Evolutionary conservation across 2,888 invertebrate species (phyloP).

Genomic region (Raillietiella orientalis): DNA sequence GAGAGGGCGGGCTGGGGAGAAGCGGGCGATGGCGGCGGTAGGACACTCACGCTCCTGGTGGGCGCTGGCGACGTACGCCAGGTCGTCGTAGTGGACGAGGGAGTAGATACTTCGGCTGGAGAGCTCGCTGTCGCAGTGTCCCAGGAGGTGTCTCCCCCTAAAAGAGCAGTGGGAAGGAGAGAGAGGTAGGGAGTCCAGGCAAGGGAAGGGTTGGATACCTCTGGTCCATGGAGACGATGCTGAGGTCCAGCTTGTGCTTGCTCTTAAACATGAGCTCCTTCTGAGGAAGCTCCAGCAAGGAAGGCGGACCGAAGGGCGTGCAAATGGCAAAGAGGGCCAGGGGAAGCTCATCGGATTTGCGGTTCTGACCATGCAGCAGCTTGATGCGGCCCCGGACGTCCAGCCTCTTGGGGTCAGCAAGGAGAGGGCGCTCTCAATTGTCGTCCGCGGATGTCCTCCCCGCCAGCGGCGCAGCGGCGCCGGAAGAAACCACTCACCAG

Average conservation of each 20-base stretch:
- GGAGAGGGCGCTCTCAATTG: background rate
- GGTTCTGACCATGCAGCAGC: constrained; percentile 80
- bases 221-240: constrained; percentile 89
- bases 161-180: constrained; percentile 8
- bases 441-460: background rate
- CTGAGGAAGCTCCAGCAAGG: constrained; percentile 78
- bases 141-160: constrained; percentile 76
- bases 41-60: constrained; percentile 90
- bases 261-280: constrained; percentile 99
- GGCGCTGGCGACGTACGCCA: constrained; percentile 87
- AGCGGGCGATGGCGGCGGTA: too few species aligned
- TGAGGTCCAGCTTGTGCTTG: constrained; percentile 90
- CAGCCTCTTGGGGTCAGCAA: constrained; percentile 30
- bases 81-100: constrained; percentile 86
- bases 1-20: too few species aligned
- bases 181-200: background rate
- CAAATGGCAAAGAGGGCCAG: constrained; percentile 86
- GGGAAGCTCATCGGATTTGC: constrained; percentile 73
- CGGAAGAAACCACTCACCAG: constrained; percentile 32
- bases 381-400: constrained; percentile 92
- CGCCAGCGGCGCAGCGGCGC: background rate
- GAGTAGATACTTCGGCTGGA: constrained; percentile 87
- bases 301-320: constrained; percentile 95
- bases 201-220: too few species aligned
- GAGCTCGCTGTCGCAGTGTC: constrained; percentile 67